A percentile compares a stretch with the other conserved stretches of the same genome.
Conservation (phyloP, 2,797 vertebrate species). For the Bothrops alternatus region DNA sequence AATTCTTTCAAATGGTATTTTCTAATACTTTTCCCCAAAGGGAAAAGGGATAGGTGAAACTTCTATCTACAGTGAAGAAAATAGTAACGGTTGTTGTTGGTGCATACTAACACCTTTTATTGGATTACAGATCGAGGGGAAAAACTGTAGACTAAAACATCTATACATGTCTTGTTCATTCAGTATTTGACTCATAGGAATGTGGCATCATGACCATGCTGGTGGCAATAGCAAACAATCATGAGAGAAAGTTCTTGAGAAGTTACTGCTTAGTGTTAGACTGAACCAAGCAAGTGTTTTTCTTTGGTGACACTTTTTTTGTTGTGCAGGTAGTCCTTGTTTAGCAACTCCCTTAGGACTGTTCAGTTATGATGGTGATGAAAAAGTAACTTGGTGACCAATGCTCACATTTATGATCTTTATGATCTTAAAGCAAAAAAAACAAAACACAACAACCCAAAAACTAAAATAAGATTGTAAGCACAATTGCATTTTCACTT, state of each 20-base stretch:
- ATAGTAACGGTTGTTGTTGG: neutral
- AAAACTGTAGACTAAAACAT: neutral
- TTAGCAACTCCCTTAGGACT: neutral
- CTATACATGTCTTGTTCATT: neutral
- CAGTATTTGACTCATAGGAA: slow-evolving; percentile 28
- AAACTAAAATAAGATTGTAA: neutral
- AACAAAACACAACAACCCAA: too few species aligned
- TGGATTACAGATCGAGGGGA: neutral
- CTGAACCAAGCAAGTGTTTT: neutral
- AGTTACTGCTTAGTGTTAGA: slow-evolving; percentile 28
- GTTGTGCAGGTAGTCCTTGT: neutral
- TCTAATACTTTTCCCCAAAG: neutral
- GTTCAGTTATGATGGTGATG: neutral
- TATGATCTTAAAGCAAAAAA: neutral
- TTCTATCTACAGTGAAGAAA: neutral
- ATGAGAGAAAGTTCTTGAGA: slow-evolving; percentile 7
- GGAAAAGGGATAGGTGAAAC: neutral
- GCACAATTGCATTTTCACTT: neutral
- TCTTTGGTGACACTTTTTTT: neutral
- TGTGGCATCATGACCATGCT: neutral
- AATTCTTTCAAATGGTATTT: neutral
- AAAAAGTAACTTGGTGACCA: neutral
- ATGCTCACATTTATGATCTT: neutral
- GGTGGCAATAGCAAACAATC: neutral
- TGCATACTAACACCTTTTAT: neutral